phyloP scores from a whole-genome alignment of 1,140 invertebrate species.

The Atta texana region DNA sequence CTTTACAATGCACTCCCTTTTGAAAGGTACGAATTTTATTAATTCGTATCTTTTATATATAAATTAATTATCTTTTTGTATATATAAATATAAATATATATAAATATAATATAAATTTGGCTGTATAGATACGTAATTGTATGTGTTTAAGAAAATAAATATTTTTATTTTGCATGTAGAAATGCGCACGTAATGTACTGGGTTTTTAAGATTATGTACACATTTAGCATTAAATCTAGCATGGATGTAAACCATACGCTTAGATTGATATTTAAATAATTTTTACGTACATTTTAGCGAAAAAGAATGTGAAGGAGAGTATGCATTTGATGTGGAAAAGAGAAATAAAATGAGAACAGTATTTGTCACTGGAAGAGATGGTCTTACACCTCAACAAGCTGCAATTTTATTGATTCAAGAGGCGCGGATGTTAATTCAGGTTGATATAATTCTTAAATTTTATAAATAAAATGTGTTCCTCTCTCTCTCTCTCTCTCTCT shows the following conservation, averaged over 20 bases:
- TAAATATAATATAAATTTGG: no score
- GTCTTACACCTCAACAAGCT: slow-evolving; percentile 93
- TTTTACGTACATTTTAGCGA: slow-evolving; percentile 84
- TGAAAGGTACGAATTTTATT: slow-evolving; percentile 87
- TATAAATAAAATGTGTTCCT: slow-evolving; percentile 71
- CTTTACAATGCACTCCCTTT: slow-evolving; percentile 94
- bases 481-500: background rate
- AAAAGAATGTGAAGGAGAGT: slow-evolving; percentile 91
- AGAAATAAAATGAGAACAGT: slow-evolving; percentile 90
- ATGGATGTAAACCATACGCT: background rate
- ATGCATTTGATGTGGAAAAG: slow-evolving; percentile 89
- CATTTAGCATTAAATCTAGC: background rate
- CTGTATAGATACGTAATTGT: background rate
- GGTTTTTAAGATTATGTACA: background rate
- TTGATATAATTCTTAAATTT: slow-evolving; percentile 79
- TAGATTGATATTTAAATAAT: slow-evolving; percentile 8
- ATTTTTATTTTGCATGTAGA: background rate
- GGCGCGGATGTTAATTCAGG: slow-evolving; percentile 90
- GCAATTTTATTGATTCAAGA: slow-evolving; percentile 93
- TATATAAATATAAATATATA: no score
- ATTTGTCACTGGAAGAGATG: slow-evolving; percentile 94
- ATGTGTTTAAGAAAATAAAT: background rate
- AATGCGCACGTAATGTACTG: background rate
- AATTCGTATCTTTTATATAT: background rate
- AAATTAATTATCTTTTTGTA: slow-evolving; percentile 15